phyloP scores from a whole-genome alignment of 2,113 vertebrate species.

The Anser brachyrhynchus region DNA sequence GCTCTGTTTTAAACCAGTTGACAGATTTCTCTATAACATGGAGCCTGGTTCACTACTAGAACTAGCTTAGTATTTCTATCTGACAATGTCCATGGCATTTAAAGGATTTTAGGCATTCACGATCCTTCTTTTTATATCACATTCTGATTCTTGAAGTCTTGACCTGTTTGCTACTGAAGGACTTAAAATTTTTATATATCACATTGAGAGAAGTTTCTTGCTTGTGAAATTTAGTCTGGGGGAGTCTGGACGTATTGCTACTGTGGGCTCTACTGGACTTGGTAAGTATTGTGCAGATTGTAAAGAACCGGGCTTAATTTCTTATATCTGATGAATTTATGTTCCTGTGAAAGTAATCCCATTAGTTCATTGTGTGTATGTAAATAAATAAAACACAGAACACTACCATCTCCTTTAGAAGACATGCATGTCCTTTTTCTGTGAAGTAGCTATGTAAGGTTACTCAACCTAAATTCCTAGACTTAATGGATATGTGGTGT shows the following conservation, averaged over 20 bases:
- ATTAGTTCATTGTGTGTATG: not conserved
- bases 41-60: not conserved
- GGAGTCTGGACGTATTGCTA: not conserved
- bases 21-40: rapidly evolving
- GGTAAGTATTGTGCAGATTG: not conserved
- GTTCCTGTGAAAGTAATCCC: not conserved
- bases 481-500: not conserved
- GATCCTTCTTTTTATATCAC: not conserved
- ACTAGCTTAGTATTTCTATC: not conserved
- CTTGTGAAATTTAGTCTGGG: not conserved
- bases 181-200: not conserved
- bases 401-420: not conserved
- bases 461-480: not conserved
- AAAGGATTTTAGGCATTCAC: not conserved
- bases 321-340: not conserved
- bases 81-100: not conserved
- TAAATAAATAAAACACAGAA: not conserved
- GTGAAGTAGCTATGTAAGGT: not conserved
- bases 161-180: not conserved
- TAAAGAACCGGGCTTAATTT: not conserved
- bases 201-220: not conserved
- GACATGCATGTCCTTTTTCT: not conserved
- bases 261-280: rapidly evolving
- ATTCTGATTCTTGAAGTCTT: not conserved
- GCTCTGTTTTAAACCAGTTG: not conserved